Percentiles rank a stretch among this genome's conserved stretches.
These are phyloP conservation scores for Empis stercorea DNA, from an alignment of 2,888 invertebrate genomes.

Conservation along the genomic window DNA sequence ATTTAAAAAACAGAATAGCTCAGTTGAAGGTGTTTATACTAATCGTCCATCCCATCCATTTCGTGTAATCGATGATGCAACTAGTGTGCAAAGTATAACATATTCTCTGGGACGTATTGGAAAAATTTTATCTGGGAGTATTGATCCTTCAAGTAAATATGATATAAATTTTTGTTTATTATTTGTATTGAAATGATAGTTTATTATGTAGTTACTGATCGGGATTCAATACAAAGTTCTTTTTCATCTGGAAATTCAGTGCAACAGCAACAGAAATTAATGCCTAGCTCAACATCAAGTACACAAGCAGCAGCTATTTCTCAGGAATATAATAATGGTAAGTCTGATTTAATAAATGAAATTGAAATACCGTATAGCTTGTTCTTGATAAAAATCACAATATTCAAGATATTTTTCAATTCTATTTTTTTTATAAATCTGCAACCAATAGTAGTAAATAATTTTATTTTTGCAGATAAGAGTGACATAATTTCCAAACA, in stretches of 20 bases:
- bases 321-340: background rate
- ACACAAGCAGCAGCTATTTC: background rate
- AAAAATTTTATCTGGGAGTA: slow-evolving; percentile 58
- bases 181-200: background rate
- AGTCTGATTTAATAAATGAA: too few species aligned
- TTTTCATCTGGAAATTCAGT: slow-evolving; percentile 22
- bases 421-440: too few species aligned
- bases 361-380: too few species aligned
- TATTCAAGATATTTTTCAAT: too few species aligned
- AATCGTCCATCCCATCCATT: slow-evolving; percentile 63
- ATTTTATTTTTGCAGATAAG: too few species aligned
- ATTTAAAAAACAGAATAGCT: slow-evolving; percentile 35
- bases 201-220: slow-evolving; percentile 20
- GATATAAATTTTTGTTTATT: background rate
- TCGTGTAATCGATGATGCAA: slow-evolving; percentile 74
- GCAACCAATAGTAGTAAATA: too few species aligned
- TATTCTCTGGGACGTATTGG: slow-evolving; percentile 68
- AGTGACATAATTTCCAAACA: too few species aligned
- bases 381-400: too few species aligned
- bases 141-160: slow-evolving; percentile 45
- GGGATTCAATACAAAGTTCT: slow-evolving; percentile 28
- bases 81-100: slow-evolving; percentile 79
- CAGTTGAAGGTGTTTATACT: slow-evolving; percentile 64
- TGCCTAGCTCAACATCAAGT: slow-evolving; percentile 10
- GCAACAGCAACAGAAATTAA: slow-evolving; percentile 21